Percentiles rank a stretch among this genome's conserved stretches.
phyloP scores from a whole-genome alignment of 1,140 invertebrate species.

The Mercenaria mercenaria region DNA sequence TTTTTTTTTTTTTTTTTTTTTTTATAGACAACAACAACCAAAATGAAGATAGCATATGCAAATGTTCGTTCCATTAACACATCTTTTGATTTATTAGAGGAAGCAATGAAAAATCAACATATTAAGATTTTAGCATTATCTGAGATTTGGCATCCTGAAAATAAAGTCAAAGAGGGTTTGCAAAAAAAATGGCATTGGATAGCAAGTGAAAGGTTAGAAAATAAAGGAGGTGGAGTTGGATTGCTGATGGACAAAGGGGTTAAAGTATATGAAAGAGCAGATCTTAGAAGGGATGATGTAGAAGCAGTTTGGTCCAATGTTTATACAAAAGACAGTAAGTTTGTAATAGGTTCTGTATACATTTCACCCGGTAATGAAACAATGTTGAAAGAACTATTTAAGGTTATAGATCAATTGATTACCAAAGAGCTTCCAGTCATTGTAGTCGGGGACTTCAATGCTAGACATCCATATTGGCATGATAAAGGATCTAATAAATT shows the following conservation, averaged over 20 bases:
- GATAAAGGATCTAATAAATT: conserved; percentile 4
- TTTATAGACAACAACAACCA: neutral
- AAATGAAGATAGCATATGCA: conserved; percentile 5
- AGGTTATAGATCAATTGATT: neutral
- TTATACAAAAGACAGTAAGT: neutral
- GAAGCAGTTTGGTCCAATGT: conserved; percentile 28
- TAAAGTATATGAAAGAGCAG: conserved; percentile 34
- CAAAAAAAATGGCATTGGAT: neutral
- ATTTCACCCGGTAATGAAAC: neutral
- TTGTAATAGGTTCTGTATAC: too few species aligned
- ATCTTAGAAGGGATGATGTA: neutral
- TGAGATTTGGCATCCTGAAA: too few species aligned
- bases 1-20: neutral
- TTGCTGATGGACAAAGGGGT: neutral
- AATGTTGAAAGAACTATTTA: neutral
- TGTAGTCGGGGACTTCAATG: neutral
- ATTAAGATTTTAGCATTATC: conserved; percentile 6
- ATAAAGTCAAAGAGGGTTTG: neutral
- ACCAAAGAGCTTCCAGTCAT: neutral
- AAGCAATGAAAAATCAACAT: neutral
- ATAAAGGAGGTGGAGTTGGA: conserved; percentile 1
- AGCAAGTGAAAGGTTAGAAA: neutral
- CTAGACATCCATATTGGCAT: neutral
- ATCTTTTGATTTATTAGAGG: neutral
- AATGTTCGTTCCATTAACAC: conserved; percentile 16